Percentiles rank a stretch among this genome's conserved stretches.
Conservation (phyloP, 2,797 vertebrate species). For the Paramormyrops hopkinsi region DNA sequence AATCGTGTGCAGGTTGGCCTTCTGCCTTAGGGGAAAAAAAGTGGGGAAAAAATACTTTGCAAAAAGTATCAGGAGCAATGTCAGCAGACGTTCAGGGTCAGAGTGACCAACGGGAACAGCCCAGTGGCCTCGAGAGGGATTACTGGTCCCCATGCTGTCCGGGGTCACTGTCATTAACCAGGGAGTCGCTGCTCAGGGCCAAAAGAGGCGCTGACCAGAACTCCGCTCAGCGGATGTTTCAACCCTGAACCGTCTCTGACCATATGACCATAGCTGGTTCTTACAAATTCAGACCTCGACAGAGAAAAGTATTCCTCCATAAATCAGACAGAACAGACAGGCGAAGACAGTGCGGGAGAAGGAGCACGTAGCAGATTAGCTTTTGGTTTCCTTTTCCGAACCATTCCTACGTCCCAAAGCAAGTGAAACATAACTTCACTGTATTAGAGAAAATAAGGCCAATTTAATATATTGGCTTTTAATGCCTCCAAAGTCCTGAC, state of each 20-base stretch:
- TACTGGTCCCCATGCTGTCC: neutral
- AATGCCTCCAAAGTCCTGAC: neutral
- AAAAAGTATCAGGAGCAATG: constrained; percentile 56
- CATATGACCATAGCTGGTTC: neutral
- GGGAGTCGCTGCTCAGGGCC: neutral
- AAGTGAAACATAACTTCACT: neutral
- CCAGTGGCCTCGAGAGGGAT: neutral
- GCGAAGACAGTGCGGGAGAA: constrained; percentile 7
- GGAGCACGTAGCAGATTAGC: constrained; percentile 37
- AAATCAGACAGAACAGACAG: constrained; percentile 17
- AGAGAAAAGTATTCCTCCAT: constrained; percentile 8
- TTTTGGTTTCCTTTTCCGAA: neutral
- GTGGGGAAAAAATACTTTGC: constrained; percentile 60
- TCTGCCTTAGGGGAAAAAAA: constrained; percentile 75
- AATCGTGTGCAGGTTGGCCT: constrained; percentile 68
- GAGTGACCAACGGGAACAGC: neutral
- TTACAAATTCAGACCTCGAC: neutral
- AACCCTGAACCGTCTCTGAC: neutral
- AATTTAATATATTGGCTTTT: neutral
- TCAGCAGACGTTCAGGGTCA: constrained; percentile 43
- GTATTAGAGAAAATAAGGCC: neutral
- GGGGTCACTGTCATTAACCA: neutral
- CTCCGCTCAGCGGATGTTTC: neutral
- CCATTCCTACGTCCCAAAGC: neutral
- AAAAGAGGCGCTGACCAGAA: neutral